Base-by-base conservation (phyloP, 2,888 invertebrate species). In the Holacanthella duospinosa region DNA sequence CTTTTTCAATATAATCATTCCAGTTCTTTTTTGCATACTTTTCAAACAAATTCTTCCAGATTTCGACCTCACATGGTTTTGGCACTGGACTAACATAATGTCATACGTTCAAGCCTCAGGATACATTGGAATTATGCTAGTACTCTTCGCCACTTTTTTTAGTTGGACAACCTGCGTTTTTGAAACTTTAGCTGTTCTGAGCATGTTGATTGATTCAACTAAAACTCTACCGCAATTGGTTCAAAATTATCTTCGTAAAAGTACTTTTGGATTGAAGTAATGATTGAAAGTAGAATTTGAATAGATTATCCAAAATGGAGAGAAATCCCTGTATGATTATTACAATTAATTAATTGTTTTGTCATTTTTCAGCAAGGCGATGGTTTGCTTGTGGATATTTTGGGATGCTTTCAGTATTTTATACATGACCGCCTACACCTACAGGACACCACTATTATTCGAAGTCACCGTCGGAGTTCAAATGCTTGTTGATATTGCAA, bases 191-290 rank as follows among this genome's bases (percentile, higher is more conserved):
- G 68, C 68, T 1, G 66, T 55, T 44, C 1, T 55, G 4, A 65
- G 66, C 0, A 43, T 68, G 0, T n/a, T 67, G 6, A 60, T 62
- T 26, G 70, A 68, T 54, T 54, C 68, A 2, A 26, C 29, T 0
- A 43, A 64, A 1, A 61, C 55, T 2, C 2, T 68, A 16, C 70
- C 70, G 1, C 67, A 68, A 28, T 56, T 70, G 3, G 19, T 62
- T 2, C 64, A 53, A 19, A 68, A 70, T 57, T 63, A 57, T 28
- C 27, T 53, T 21, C 59, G 57, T 4, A 16, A 59, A n/a, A 65
- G 68, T 1, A 66, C 66, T 2, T 29, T 57, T 24, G 70, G 70
- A 44, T 67, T 70, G 66, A 70, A 59, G 69, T 66, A 65, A 44
- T n/a, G n/a, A n/a, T n/a, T n/a, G n/a, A n/a, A n/a, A n/a, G n/a